These are phyloP conservation scores for Morelia viridis DNA, from an alignment of 2,797 vertebrate species.

Conservation along the genomic window DNA sequence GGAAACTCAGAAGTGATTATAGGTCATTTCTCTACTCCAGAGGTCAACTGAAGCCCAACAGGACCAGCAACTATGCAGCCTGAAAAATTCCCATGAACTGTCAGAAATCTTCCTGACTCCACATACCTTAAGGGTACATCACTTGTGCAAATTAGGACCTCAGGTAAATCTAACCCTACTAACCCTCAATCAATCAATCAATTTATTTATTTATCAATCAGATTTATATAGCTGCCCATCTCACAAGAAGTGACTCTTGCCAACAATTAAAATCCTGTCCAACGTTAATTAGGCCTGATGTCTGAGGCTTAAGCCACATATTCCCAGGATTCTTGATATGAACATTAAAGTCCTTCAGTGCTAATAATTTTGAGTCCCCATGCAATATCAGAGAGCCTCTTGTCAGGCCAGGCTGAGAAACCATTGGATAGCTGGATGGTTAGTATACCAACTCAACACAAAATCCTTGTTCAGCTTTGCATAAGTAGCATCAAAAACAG, in stretches of 20 bases:
- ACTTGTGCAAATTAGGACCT: not conserved
- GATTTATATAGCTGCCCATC: no score
- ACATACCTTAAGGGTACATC: not conserved
- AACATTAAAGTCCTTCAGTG: not conserved
- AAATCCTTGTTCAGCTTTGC: not conserved
- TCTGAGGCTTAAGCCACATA: not conserved
- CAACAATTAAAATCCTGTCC: not conserved
- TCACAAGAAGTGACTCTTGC: no score
- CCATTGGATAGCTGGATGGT: not conserved
- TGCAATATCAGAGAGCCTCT: no score
- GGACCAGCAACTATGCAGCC: not conserved
- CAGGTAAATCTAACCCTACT: not conserved
- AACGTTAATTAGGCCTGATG: not conserved
- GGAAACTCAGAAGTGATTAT: not conserved
- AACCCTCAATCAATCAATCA: no score
- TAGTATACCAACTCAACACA: not conserved
- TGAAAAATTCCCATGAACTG: not conserved
- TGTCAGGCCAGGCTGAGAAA: no score
- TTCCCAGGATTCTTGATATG: not conserved
- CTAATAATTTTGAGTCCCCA: not conserved
- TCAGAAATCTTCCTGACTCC: not conserved
- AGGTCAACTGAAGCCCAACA: not conserved
- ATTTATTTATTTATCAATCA: no score
- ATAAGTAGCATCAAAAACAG: not conserved
- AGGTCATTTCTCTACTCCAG: not conserved